Base-by-base conservation (phyloP, 2,797 vertebrate species). In the Prionace glauca region DNA sequence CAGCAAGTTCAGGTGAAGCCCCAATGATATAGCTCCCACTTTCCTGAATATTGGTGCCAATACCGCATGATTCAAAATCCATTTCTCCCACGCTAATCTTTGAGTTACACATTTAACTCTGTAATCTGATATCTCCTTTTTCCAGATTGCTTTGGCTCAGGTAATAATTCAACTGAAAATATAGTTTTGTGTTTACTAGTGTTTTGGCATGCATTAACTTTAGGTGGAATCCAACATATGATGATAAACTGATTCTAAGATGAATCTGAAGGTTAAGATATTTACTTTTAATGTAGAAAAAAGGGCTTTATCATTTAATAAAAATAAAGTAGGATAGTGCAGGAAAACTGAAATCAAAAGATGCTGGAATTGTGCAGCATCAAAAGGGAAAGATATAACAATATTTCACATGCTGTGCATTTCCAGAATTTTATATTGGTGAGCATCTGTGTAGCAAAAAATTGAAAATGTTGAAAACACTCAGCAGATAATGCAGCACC, bases 321-420 rank as follows among this genome's bases (percentile, higher is more conserved):
- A 41, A 36, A 14, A 81, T 2, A 81, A 81, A 26, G 22, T 18
- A 14, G 77, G 16, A 36, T 20, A 81, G 16, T 36, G n/a, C n/a
- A 81, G n/a, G 14, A 81, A 81, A 41, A 81, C 77, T 79, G 77
- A 81, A 81, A 36, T 81, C 77, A 81, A 81, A 81, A 81, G n/a
- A 16, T 36, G 8, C 71, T 74, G 71, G 77, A 81, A 81, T 16
- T 36, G n/a, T 36, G 12, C n/a, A 36, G n/a, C 77, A 81, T 36
- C 77, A 36, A 36, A 36, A n/a, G 32, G 32, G 77, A 79, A 79
- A 79, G n/a, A 4, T 16, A 81, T 16, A 36, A 5, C 16, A 41
- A 3, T 18, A 16, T 81, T 81, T 81, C 77, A 81, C 5, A 41
- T 3, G 12, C 12, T 79, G 10, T 79, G 32, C 74, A 3, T 79